These are phyloP conservation scores for Conops quadrifasciatus DNA, from an alignment of 2,888 invertebrate genomes.

Conservation along the genomic window DNA sequence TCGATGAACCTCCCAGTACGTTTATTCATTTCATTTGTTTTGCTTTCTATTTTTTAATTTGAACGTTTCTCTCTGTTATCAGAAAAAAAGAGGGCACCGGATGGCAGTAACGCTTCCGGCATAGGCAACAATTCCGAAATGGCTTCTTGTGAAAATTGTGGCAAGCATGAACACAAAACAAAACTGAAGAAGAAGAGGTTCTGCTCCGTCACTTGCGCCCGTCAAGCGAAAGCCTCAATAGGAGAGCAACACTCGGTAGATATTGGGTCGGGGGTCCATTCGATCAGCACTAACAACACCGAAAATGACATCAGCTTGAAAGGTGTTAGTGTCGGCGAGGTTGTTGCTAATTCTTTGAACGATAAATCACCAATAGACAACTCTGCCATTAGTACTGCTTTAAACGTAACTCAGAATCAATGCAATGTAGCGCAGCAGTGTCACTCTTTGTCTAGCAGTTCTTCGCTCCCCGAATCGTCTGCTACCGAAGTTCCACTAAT, in stretches of 20 bases:
- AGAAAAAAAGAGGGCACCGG: slow-evolving; percentile 60
- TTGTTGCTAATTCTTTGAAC: slow-evolving; percentile 17
- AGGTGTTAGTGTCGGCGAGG: not conserved
- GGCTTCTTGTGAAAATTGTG: slow-evolving; percentile 76
- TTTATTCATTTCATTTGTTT: slow-evolving; percentile 43
- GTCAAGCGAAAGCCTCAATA: slow-evolving; percentile 64
- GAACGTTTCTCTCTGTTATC: slow-evolving; percentile 36
- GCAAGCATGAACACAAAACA: slow-evolving; percentile 71
- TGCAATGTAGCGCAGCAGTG: not conserved
- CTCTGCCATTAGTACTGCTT: slow-evolving; percentile 33
- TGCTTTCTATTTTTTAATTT: slow-evolving; percentile 8
- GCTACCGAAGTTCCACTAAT: slow-evolving; percentile 57
- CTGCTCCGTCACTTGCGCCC: slow-evolving; percentile 77
- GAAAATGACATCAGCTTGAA: not conserved
- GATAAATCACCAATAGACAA: slow-evolving; percentile 52
- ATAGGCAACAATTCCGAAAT: slow-evolving; percentile 51
- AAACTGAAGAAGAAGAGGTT: slow-evolving; percentile 81
- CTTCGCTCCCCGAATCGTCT: slow-evolving; percentile 20
- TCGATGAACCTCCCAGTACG: slow-evolving; percentile 83
- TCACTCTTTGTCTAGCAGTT: not conserved
- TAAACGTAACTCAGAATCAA: slow-evolving; percentile 28
- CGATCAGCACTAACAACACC: not conserved
- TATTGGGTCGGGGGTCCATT: slow-evolving; percentile 23
- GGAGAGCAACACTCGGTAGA: slow-evolving; percentile 41
- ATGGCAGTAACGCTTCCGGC: slow-evolving; percentile 44